These are phyloP conservation scores for Bufotes viridis DNA, from an alignment of 2,797 vertebrate species.

Conservation along the genomic window DNA sequence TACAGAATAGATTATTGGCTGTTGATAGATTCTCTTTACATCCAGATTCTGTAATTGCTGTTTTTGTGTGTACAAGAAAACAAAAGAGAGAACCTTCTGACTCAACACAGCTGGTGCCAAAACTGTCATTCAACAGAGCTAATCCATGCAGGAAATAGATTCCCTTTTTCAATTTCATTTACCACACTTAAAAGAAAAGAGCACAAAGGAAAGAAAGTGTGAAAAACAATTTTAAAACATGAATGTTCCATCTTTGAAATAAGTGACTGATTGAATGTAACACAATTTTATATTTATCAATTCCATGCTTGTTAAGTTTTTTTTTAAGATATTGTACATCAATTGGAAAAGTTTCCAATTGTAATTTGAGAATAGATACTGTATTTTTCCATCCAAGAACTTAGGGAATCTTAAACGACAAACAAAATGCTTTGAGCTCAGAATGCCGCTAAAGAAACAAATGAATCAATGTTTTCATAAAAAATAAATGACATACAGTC, in stretches of 20 bases:
- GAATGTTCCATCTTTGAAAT: neutral
- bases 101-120: constrained; percentile 4
- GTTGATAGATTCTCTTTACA: neutral
- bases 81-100: neutral
- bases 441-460: neutral
- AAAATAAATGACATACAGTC: neutral
- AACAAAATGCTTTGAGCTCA: neutral
- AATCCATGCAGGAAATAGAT: constrained; percentile 1
- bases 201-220: constrained; percentile 1
- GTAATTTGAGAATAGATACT: neutral
- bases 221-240: neutral
- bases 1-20: too few relatives aligned
- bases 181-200: neutral
- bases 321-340: neutral
- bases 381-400: neutral
- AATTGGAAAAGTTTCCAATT: neutral
- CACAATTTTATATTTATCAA: neutral
- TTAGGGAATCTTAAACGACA: neutral
- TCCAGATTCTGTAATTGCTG: neutral
- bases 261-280: neutral
- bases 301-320: neutral
- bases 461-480: neutral
- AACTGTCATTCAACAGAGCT: neutral
- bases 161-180: neutral
- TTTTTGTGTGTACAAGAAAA: neutral